These are phyloP conservation scores for Habroteleia sp. DNA, from an alignment of 2,888 invertebrate genomes.

Conservation along the genomic window DNA sequence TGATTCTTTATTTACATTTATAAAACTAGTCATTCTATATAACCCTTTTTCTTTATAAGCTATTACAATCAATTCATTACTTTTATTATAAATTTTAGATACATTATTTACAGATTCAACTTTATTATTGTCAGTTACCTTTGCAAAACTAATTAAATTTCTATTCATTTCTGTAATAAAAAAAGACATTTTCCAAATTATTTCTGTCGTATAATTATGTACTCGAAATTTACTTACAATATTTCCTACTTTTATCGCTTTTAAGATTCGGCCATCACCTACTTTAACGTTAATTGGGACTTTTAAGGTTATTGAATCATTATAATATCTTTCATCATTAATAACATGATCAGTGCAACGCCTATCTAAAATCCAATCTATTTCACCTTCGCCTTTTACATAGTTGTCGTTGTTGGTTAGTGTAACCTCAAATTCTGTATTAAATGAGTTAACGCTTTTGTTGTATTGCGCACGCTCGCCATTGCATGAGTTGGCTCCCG, in stretches of 20 bases:
- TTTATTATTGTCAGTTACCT: conserved; percentile 46
- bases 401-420: neutral
- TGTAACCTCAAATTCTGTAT: too few species aligned
- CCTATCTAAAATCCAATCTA: conserved; percentile 59
- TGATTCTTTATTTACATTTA: neutral
- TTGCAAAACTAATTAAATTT: conserved; percentile 60
- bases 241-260: conserved; percentile 58
- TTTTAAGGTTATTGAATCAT: conserved; percentile 17
- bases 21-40: conserved; percentile 34
- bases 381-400: conserved; percentile 10
- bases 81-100: conserved; percentile 33
- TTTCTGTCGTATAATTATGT: neutral
- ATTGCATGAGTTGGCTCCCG: too few species aligned
- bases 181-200: conserved; percentile 39
- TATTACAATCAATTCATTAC: conserved; percentile 47
- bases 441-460: too few species aligned
- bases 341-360: conserved; percentile 63
- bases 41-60: conserved; percentile 41
- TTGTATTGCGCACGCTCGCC: too few species aligned
- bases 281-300: conserved; percentile 57
- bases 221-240: conserved; percentile 6
- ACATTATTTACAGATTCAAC: too few species aligned
- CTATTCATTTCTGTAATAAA: conserved; percentile 56
- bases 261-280: conserved; percentile 55
- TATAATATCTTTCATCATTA: conserved; percentile 44